phyloP scores from a whole-genome alignment of 2,888 invertebrate species.

The Coelinius sp. region DNA sequence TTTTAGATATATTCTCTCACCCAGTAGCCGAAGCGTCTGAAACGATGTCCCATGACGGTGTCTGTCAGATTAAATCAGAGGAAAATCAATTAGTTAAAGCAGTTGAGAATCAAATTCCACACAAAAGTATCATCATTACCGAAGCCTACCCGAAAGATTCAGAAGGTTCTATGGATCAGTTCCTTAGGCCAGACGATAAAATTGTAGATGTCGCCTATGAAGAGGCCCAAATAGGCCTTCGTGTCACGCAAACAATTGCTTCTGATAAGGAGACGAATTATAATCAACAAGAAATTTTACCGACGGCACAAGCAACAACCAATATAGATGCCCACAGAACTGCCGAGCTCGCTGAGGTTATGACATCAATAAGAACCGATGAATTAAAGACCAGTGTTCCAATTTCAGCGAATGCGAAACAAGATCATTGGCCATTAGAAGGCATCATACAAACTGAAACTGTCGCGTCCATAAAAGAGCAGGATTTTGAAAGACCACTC shows the following conservation, averaged over 20 bases:
- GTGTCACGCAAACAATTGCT: constrained; percentile 73
- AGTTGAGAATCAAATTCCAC: constrained; percentile 73
- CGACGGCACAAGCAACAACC: constrained; percentile 66
- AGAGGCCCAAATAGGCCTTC: constrained; percentile 71
- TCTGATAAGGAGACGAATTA: constrained; percentile 71
- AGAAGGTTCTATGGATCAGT: constrained; percentile 61
- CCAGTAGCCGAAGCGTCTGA: constrained; percentile 65
- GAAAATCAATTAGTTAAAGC: constrained; percentile 72
- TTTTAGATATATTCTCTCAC: constrained; percentile 66
- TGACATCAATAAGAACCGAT: constrained; percentile 71
- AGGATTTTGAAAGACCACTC: constrained; percentile 60
- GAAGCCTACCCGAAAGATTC: constrained; percentile 64
- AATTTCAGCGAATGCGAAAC: constrained; percentile 68
- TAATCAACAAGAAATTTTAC: constrained; percentile 50
- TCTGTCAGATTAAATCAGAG: constrained; percentile 62
- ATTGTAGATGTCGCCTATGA: constrained; percentile 61
- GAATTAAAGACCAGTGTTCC: constrained; percentile 68
- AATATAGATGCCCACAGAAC: constrained; percentile 72
- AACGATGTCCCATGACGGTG: constrained; percentile 60
- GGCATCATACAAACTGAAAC: constrained; percentile 75
- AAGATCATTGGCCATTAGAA: constrained; percentile 72
- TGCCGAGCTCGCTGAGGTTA: constrained; percentile 75
- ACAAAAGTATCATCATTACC: constrained; percentile 72
- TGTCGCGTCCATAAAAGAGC: constrained; percentile 75
- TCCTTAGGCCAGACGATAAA: constrained; percentile 64